Conservation (phyloP, 2,113 vertebrate species). For the Epinephelus lanceolatus region DNA sequence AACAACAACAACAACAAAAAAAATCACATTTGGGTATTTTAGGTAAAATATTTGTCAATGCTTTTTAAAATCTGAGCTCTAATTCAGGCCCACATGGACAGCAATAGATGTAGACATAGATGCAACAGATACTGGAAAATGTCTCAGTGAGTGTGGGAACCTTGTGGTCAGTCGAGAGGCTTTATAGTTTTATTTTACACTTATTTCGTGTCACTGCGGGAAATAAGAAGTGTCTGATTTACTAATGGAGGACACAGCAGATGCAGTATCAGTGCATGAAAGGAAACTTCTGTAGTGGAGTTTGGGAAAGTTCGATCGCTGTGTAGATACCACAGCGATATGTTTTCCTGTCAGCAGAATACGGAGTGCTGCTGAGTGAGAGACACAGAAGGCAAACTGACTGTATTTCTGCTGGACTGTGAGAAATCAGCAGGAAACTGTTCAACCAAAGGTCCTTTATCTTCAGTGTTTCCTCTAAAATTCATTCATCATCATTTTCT, state of each 20-base stretch:
- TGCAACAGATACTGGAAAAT: not conserved
- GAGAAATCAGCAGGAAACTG: not conserved
- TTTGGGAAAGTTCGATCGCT: conserved; percentile 43
- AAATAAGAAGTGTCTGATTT: conserved; percentile 15
- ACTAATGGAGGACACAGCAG: conserved; percentile 22
- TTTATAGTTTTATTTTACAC: conserved; percentile 51
- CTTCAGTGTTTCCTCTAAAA: too few species aligned
- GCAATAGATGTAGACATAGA: too few species aligned
- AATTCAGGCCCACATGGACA: not conserved
- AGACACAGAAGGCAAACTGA: not conserved
- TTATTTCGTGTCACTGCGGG: conserved; percentile 10
- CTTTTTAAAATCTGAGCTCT: not conserved
- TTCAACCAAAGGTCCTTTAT: not conserved
- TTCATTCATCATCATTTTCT: too few species aligned
- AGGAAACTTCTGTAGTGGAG: conserved; percentile 36
- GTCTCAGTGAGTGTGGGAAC: conserved; percentile 32
- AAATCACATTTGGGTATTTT: not conserved
- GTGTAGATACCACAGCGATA: conserved; percentile 22
- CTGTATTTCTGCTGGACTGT: not conserved
- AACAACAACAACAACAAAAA: too few species aligned
- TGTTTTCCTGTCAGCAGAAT: conserved; percentile 16
- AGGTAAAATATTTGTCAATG: not conserved
- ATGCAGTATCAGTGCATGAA: conserved; percentile 30
- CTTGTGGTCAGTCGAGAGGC: not conserved
- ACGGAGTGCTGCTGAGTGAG: not conserved